Base-by-base conservation (phyloP, 2,113 vertebrate species). In the Gymnogyps californianus region DNA sequence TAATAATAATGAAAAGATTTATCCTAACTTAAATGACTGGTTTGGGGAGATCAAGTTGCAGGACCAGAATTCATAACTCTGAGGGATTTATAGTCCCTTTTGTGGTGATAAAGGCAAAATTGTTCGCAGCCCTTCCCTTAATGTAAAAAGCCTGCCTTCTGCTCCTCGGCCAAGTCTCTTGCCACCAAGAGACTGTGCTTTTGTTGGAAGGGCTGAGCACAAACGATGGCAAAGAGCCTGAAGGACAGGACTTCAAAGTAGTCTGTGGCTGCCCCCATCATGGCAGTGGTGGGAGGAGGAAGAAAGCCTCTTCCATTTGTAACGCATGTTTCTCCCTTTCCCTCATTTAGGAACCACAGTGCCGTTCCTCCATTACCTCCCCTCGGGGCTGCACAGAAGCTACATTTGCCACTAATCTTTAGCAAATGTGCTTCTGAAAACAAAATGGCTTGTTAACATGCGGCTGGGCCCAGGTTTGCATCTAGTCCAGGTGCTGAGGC, bases 71-170 rank as follows among this genome's bases (percentile, higher is more conserved):
- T 86, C 67, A 26, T 71, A 92, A 95, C 71, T 86, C 40, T 57
- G 57, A 83, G 91, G 85, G 93, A 93, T 93, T 95, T 95, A 83
- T 82, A 95, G 84, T 54, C 36, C 57, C 55, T 95, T 93, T 77
- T 88, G 87, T 84, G 88, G 77, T 89, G 94, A 88, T 94, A 94
- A 86, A 92, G 90, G 65, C 90, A 82, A 90, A 90, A 95, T 93
- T 88, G 83, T 83, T 90, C 87, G 61, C 92, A 96, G 83, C 11
- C 83, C 64, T 94, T 92, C 80, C 64, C 44, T 86, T 89, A 79
- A 95, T 75, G 22, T 78, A 96, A 84, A 94, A 96, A 94, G 40
- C 42, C 90, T 94, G 83, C 52, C 44, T 84, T 49, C 79, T 84
- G 24, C 90, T 67, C 54, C 69, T 52, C 2, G 2, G 79, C 87